Percentiles rank a stretch among this genome's conserved stretches.
Conservation (phyloP, 2,113 vertebrate genomes). For the Odontesthes bonariensis region DNA sequence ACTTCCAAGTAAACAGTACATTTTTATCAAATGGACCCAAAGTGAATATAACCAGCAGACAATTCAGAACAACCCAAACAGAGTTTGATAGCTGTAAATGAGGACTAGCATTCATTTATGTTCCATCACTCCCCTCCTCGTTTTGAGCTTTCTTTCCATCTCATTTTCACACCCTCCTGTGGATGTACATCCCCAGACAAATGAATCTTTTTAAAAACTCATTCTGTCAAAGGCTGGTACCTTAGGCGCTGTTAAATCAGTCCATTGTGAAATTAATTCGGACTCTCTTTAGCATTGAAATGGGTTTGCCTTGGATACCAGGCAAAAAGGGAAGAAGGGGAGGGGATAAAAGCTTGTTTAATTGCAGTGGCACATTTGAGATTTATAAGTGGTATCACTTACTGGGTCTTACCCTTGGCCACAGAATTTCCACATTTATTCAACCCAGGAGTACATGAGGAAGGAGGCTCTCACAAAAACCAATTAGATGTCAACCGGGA, state of each 20-base stretch:
- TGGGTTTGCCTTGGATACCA: slow-evolving; percentile 82
- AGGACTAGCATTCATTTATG: slow-evolving; percentile 54
- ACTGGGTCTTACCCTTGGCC: slow-evolving; percentile 76
- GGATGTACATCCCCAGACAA: slow-evolving; percentile 81
- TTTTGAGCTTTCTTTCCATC: slow-evolving; percentile 64
- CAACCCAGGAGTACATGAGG: slow-evolving; percentile 54
- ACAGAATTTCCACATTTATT: slow-evolving; percentile 74
- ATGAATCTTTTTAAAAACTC: slow-evolving; percentile 84
- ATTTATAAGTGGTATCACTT: slow-evolving; percentile 79
- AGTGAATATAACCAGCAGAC: slow-evolving; percentile 30
- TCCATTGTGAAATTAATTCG: slow-evolving; percentile 86
- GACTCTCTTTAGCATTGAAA: slow-evolving; percentile 81
- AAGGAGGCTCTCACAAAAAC: slow-evolving; percentile 55
- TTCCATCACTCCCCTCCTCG: slow-evolving; percentile 52
- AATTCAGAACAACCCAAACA: slow-evolving; percentile 30
- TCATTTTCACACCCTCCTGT: slow-evolving; percentile 73
- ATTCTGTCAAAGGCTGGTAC: slow-evolving; percentile 82
- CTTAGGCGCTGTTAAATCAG: slow-evolving; percentile 86
- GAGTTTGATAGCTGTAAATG: slow-evolving; percentile 53
- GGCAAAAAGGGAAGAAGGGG: slow-evolving; percentile 63
- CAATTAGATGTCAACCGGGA: slow-evolving; percentile 59
- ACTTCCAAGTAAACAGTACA: background rate
- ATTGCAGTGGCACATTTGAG: slow-evolving; percentile 83
- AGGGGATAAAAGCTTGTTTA: slow-evolving; percentile 78
- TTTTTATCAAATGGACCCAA: background rate